A percentile compares a stretch with the other conserved stretches of the same genome.
phyloP scores from a whole-genome alignment of 1,140 invertebrate genomes.

The Varroa destructor region DNA sequence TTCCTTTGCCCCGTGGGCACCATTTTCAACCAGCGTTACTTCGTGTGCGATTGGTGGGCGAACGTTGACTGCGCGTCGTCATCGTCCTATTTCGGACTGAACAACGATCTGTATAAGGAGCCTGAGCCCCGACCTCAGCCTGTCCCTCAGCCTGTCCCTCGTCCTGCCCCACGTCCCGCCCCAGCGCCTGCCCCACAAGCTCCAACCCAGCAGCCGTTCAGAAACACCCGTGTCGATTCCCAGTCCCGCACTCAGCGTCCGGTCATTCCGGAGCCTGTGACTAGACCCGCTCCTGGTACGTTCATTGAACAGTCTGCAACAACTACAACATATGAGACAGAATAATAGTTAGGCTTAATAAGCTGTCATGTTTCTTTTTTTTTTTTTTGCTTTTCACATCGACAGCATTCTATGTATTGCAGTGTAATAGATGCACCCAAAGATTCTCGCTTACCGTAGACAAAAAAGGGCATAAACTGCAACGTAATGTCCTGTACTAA shows the following conservation, averaged over 20 bases:
- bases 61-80: conserved; percentile 59
- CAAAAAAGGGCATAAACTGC: no score
- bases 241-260: conserved; percentile 25
- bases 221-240: conserved; percentile 19
- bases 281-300: conserved; percentile 10
- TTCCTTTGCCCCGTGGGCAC: conserved; percentile 79
- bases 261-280: neutral
- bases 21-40: conserved; percentile 69
- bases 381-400: no score
- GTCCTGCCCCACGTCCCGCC: neutral
- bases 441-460: no score
- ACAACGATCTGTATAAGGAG: conserved; percentile 39
- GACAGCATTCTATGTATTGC: no score
- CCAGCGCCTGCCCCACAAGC: conserved; percentile 7
- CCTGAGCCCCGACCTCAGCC: neutral
- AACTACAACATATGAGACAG: no score
- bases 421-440: no score
- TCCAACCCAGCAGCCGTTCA: conserved; percentile 8
- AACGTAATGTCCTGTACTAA: no score
- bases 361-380: no score
- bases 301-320: neutral
- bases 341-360: no score
- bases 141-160: neutral
- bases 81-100: conserved; percentile 46
- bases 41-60: conserved; percentile 84